Percentiles rank a stretch among this genome's conserved stretches.
Conservation (phyloP, 1,140 invertebrate genomes). For the Muscidifurax raptorellus region DNA sequence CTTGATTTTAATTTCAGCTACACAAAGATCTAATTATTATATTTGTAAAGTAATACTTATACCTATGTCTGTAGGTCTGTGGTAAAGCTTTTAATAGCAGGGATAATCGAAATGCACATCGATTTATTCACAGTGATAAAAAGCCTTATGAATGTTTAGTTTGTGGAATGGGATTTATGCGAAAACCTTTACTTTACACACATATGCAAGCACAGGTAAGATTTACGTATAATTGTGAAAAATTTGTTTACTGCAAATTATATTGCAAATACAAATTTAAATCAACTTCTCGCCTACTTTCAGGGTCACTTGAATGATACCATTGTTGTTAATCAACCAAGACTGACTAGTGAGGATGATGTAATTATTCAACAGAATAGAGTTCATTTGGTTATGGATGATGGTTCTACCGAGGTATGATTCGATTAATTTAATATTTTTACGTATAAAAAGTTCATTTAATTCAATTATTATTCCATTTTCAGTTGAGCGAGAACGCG, state of each 20-base stretch:
- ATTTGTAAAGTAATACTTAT: not conserved
- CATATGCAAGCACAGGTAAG: conserved; percentile 82
- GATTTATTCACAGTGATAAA: conserved; percentile 89
- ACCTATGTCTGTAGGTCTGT: conserved; percentile 79
- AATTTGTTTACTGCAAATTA: not conserved
- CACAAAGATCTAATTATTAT: conserved; percentile 9
- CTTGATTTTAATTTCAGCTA: conserved; percentile 47
- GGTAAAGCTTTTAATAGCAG: conserved; percentile 89
- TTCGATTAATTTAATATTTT: not conserved
- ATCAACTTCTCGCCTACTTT: conserved; percentile 9
- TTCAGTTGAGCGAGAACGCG: conserved; percentile 38
- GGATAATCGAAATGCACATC: conserved; percentile 90
- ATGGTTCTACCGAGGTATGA: conserved; percentile 63
- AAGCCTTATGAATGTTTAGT: conserved; percentile 90
- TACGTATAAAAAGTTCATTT: not conserved
- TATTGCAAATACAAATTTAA: not conserved
- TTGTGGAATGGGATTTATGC: conserved; percentile 88
- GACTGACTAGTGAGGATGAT: conserved; percentile 79
- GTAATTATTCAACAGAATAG: conserved; percentile 69
- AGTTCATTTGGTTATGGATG: conserved; percentile 72
- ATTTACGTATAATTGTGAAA: not conserved
- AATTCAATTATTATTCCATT: conserved; percentile 10
- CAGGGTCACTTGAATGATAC: conserved; percentile 84
- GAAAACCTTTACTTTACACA: conserved; percentile 86
- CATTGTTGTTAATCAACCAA: conserved; percentile 87